These are phyloP conservation scores for Odontomyia ornata DNA, from an alignment of 2,888 invertebrate genomes.

Conservation along the genomic window DNA sequence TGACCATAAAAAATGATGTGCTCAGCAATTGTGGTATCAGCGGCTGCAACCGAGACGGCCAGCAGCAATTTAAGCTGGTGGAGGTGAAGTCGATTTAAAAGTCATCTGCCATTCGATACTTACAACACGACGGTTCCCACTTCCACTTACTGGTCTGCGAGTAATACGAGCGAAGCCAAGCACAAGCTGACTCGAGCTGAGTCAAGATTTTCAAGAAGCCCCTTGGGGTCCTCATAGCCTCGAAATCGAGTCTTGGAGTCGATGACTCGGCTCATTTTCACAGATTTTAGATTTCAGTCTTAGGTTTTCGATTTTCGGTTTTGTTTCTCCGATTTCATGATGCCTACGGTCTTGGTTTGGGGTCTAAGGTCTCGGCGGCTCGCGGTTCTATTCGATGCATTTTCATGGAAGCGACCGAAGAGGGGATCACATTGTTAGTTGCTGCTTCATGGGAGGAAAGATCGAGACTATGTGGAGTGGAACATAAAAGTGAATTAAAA, in stretches of 20 bases:
- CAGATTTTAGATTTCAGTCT: slow-evolving; percentile 14
- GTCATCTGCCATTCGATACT: not conserved
- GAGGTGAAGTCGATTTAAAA: slow-evolving; percentile 6
- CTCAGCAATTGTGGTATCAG: not conserved
- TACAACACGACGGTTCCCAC: not conserved
- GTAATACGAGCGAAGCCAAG: slow-evolving; percentile 16
- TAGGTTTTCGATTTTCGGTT: not conserved
- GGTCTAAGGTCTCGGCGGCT: too few relatives aligned
- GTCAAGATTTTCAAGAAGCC: slow-evolving; percentile 31
- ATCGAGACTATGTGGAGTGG: too few relatives aligned
- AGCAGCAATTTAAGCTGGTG: not conserved
- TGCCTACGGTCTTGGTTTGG: slow-evolving; percentile 5
- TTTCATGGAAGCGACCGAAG: too few relatives aligned
- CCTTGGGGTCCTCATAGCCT: slow-evolving; percentile 20
- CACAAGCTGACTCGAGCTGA: not conserved
- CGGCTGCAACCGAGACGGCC: not conserved
- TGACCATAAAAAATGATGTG: not conserved
- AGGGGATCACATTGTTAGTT: too few relatives aligned
- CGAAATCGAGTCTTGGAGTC: slow-evolving; percentile 1
- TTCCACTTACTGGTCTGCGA: not conserved
- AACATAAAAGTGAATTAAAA: too few relatives aligned
- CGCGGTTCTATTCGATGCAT: too few relatives aligned
- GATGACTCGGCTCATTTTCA: slow-evolving; percentile 3
- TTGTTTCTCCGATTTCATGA: slow-evolving; percentile 32
- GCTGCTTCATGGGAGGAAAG: too few relatives aligned